A percentile compares a stretch with the other conserved stretches of the same genome.
Conservation (phyloP, 64 coral and sea anemone genomes). For the Pocillopora verrucosa region DNA sequence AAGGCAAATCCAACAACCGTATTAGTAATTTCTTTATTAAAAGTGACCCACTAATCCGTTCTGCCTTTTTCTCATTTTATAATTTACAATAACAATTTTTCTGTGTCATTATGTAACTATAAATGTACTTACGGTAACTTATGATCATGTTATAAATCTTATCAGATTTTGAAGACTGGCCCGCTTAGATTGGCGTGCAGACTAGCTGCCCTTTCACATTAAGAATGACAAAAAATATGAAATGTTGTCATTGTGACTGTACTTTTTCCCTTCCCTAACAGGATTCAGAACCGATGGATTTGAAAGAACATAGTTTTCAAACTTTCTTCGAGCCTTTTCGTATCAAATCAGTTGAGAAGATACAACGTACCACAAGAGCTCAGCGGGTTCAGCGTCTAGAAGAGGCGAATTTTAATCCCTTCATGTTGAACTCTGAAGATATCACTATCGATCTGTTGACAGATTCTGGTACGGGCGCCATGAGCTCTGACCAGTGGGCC, state of each 20-base stretch:
- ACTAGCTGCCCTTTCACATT: too few species aligned
- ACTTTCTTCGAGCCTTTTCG: slow-evolving; percentile 57
- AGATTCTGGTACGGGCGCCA: slow-evolving; percentile 67
- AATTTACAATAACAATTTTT: too few species aligned
- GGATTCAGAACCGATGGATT: slow-evolving; percentile 11
- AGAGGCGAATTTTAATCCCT: slow-evolving; percentile 61
- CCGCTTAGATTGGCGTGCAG: too few species aligned
- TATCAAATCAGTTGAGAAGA: slow-evolving; percentile 65
- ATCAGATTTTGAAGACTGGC: too few species aligned
- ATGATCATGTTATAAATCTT: too few species aligned
- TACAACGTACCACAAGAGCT: slow-evolving; percentile 30
- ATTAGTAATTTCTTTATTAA: too few species aligned
- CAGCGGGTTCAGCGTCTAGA: slow-evolving; percentile 41
- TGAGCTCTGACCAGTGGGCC: slow-evolving; percentile 66
- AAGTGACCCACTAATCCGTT: too few species aligned
- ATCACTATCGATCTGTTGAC: slow-evolving; percentile 63
- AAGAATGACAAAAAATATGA: too few species aligned
- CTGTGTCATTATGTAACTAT: too few species aligned
- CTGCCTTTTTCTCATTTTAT: too few species aligned
- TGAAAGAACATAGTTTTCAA: slow-evolving; percentile 1
- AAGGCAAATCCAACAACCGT: too few species aligned
- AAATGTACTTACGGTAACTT: too few species aligned
- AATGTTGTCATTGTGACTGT: neutral
- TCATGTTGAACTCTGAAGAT: slow-evolving; percentile 56
- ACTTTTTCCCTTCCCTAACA: neutral